These are phyloP conservation scores for Gymnocephalus cernua DNA, from an alignment of 2,113 vertebrate species.

Conservation along the genomic window DNA sequence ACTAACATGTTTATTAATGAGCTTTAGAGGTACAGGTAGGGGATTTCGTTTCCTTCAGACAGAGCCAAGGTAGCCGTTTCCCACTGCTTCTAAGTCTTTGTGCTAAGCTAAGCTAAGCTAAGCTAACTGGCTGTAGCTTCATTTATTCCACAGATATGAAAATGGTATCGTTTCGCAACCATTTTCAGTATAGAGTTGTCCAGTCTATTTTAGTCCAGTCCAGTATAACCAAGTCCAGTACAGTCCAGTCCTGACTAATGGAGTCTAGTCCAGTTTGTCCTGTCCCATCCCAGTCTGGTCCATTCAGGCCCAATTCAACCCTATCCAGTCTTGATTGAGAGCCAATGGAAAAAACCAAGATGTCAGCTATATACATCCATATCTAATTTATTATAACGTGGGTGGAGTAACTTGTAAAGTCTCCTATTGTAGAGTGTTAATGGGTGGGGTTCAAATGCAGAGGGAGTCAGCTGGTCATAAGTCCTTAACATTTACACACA, in stretches of 20 bases:
- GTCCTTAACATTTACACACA: slow-evolving; percentile 77
- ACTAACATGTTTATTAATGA: background rate
- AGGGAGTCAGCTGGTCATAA: slow-evolving; percentile 64
- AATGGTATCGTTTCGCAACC: background rate
- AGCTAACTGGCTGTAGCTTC: background rate
- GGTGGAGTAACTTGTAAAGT: background rate
- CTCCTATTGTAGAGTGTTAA: background rate
- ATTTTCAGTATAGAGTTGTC: background rate
- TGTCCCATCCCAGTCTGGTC: background rate
- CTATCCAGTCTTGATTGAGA: background rate
- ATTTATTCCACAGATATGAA: background rate
- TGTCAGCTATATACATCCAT: background rate
- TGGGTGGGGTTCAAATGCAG: slow-evolving; percentile 3
- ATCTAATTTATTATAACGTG: background rate
- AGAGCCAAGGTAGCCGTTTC: background rate
- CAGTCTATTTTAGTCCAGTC: background rate
- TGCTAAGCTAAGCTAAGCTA: background rate
- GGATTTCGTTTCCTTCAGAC: background rate
- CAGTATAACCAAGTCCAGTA: background rate
- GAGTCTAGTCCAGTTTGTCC: background rate
- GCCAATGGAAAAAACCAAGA: background rate
- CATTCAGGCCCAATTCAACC: background rate
- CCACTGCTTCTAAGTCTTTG: background rate
- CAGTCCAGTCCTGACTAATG: background rate
- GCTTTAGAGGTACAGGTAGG: background rate